Conservation (phyloP, 2,888 invertebrate species). For the Neoascia interrupta region DNA sequence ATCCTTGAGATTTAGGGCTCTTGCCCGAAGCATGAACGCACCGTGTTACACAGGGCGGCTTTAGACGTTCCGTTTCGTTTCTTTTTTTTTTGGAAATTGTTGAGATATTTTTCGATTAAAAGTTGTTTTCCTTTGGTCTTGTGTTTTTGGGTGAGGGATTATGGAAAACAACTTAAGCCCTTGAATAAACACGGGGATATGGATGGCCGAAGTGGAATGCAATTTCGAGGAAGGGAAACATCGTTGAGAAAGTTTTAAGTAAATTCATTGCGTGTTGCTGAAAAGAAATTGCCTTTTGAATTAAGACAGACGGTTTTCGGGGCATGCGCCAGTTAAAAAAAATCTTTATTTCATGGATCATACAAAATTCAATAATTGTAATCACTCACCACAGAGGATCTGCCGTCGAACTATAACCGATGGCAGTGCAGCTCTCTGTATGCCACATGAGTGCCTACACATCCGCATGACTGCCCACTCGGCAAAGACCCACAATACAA, state of each 20-base stretch:
- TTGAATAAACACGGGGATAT: constrained; percentile 56
- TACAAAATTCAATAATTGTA: too few relatives aligned
- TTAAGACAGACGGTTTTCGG: too few relatives aligned
- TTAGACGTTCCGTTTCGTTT: background rate
- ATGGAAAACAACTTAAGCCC: constrained; percentile 66
- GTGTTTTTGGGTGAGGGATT: constrained; percentile 45
- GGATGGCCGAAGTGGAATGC: constrained; percentile 49
- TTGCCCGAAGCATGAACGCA: constrained; percentile 17
- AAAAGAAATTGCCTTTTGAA: too few relatives aligned
- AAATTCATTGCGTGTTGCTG: too few relatives aligned
- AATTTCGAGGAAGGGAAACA: constrained; percentile 45
- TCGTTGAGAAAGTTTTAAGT: too few relatives aligned
- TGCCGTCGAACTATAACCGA: too few relatives aligned
- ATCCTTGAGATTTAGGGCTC: constrained; percentile 25
- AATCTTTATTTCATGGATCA: too few relatives aligned
- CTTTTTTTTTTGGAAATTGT: constrained; percentile 13
- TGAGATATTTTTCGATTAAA: constrained; percentile 66
- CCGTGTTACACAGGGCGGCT: background rate
- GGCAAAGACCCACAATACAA: background rate
- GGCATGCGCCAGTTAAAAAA: too few relatives aligned
- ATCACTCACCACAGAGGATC: too few relatives aligned
- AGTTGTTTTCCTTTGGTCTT: constrained; percentile 28
- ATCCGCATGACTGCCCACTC: background rate
- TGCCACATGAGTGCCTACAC: too few relatives aligned
- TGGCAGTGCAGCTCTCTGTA: too few relatives aligned